Evolutionary conservation across 2,113 vertebrate genomes (phyloP).

Genomic region (Macquaria australasica): DNA sequence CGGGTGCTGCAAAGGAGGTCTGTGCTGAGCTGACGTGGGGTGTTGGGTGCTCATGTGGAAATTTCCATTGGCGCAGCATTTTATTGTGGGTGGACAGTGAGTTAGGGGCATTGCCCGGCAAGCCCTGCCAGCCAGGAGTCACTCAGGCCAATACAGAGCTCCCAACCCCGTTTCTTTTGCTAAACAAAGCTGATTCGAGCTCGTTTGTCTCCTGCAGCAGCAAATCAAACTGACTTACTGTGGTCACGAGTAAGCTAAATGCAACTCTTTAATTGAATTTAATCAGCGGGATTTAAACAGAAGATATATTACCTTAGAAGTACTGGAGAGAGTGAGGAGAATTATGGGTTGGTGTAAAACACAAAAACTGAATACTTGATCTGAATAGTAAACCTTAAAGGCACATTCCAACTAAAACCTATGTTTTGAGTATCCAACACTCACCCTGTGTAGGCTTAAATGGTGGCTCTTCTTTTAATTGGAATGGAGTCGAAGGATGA

Average conservation of each 20-base stretch:
- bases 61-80: conserved; percentile 69
- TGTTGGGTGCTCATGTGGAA: conserved; percentile 71
- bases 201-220: conserved; percentile 25
- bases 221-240: conserved; percentile 31
- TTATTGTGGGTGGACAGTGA: conserved; percentile 50
- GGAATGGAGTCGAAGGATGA: background rate
- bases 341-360: background rate
- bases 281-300: background rate
- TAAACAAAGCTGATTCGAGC: conserved; percentile 26
- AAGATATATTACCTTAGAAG: background rate
- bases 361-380: background rate
- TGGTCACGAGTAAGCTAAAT: conserved; percentile 1
- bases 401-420: background rate
- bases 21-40: conserved; percentile 53
- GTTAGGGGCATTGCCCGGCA: conserved; percentile 37
- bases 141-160: conserved; percentile 3
- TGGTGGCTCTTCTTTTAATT: no score
- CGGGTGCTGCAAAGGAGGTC: conserved; percentile 16
- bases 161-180: conserved; percentile 2
- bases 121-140: conserved; percentile 24
- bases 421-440: background rate
- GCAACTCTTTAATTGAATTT: conserved; percentile 15
- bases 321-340: background rate
- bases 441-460: background rate
- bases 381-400: background rate